Evolutionary conservation across 2,113 vertebrate species (phyloP).

Genomic region (Perca fluviatilis): DNA sequence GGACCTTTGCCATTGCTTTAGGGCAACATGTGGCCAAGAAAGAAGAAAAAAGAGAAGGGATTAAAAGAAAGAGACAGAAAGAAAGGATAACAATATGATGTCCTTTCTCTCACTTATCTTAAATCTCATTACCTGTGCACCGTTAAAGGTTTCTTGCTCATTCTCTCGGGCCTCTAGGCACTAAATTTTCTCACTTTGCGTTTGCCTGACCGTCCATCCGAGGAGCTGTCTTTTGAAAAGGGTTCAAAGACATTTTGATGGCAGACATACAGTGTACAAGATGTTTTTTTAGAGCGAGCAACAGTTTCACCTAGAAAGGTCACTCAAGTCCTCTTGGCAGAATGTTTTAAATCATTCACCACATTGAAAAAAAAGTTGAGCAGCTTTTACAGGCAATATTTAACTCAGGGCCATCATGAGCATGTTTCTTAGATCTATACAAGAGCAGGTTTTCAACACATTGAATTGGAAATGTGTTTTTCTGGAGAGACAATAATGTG

Average conservation of each 20-base stretch:
- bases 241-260: constrained; percentile 13
- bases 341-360: constrained; percentile 27
- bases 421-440: background rate
- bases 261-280: background rate
- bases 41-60: background rate
- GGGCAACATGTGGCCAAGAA: constrained; percentile 1
- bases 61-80: background rate
- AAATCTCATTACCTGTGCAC: background rate
- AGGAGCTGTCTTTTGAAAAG: constrained; percentile 27
- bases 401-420: background rate
- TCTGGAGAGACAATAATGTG: background rate
- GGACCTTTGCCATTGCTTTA: constrained; percentile 27
- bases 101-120: background rate
- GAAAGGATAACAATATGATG: background rate
- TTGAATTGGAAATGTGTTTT: background rate
- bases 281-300: constrained; percentile 21
- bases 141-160: background rate
- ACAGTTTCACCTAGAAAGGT: constrained; percentile 18
- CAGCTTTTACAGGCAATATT: constrained; percentile 4
- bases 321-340: background rate
- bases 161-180: background rate
- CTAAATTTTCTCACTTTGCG: background rate
- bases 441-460: background rate
- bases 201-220: background rate
- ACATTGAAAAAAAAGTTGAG: background rate